Conservation (phyloP, 2,797 vertebrate genomes). For the Trachurus trachurus region DNA sequence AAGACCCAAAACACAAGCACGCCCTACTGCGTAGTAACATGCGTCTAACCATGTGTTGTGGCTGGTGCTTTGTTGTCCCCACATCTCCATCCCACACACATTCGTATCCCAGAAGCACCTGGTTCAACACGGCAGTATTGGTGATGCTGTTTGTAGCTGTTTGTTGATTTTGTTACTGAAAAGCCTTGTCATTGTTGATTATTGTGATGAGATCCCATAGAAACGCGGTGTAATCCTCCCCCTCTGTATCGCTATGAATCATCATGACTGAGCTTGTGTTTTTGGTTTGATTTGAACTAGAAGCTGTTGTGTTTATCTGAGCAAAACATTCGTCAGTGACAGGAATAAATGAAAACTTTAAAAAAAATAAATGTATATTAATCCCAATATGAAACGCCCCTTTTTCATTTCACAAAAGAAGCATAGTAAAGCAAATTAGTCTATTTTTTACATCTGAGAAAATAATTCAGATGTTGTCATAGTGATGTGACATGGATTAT, state of each 20-base stretch:
- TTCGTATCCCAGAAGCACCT: slow-evolving; percentile 41
- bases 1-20: slow-evolving; percentile 69
- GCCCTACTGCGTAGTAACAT: slow-evolving; percentile 40
- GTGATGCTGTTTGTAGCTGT: slow-evolving; percentile 25
- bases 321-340: not conserved
- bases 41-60: slow-evolving; percentile 24
- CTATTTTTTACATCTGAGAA: no score
- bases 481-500: not conserved
- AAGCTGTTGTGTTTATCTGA: slow-evolving; percentile 6
- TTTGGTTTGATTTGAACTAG: not conserved
- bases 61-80: slow-evolving; percentile 8
- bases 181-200: slow-evolving; percentile 36
- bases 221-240: slow-evolving; percentile 57
- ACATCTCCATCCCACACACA: slow-evolving; percentile 36
- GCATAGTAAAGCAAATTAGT: not conserved
- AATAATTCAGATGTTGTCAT: not conserved
- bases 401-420: no score
- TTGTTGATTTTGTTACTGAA: slow-evolving; percentile 37
- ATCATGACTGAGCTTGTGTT: slow-evolving; percentile 24
- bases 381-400: no score
- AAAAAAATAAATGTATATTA: not conserved
- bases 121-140: slow-evolving; percentile 37
- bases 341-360: not conserved
- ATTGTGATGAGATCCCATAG: slow-evolving; percentile 43
- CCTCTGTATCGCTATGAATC: slow-evolving; percentile 47